phyloP scores from a whole-genome alignment of 2,113 vertebrate genomes.

The Tinamus guttatus region DNA sequence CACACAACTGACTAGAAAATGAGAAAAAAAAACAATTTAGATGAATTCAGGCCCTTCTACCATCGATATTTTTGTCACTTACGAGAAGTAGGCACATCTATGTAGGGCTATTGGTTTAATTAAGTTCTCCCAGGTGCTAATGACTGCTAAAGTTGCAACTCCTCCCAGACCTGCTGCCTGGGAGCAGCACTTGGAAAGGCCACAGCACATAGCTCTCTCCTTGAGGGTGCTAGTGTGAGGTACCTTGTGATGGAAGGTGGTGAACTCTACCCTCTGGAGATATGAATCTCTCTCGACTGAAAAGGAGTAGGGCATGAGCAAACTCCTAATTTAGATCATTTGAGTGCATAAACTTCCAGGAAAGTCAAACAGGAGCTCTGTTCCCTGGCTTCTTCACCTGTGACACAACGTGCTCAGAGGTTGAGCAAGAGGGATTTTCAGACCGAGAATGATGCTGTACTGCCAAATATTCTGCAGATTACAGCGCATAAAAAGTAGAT shows the following conservation, averaged over 20 bases:
- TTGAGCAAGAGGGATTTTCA: conserved; percentile 9
- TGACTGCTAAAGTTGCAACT: neutral
- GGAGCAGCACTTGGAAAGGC: neutral
- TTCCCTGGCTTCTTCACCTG: neutral
- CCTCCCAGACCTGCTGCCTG: accelerated
- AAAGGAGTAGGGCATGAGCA: neutral
- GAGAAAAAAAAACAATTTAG: neutral
- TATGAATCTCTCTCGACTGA: neutral
- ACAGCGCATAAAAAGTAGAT: neutral
- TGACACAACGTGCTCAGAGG: neutral
- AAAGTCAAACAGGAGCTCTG: neutral
- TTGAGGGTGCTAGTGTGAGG: neutral
- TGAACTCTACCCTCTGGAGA: neutral
- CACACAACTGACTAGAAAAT: neutral
- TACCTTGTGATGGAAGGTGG: neutral
- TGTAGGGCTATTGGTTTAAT: neutral
- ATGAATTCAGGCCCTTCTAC: neutral
- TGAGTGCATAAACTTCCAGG: neutral
- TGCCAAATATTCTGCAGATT: neutral
- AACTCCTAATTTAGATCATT: neutral
- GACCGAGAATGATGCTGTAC: neutral
- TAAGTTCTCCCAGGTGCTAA: neutral
- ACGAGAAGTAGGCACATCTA: neutral
- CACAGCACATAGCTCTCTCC: neutral
- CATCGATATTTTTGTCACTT: neutral